These are phyloP conservation scores for Thaumatotibia leucotreta DNA, from an alignment of 1,140 invertebrate species.

Conservation along the genomic window DNA sequence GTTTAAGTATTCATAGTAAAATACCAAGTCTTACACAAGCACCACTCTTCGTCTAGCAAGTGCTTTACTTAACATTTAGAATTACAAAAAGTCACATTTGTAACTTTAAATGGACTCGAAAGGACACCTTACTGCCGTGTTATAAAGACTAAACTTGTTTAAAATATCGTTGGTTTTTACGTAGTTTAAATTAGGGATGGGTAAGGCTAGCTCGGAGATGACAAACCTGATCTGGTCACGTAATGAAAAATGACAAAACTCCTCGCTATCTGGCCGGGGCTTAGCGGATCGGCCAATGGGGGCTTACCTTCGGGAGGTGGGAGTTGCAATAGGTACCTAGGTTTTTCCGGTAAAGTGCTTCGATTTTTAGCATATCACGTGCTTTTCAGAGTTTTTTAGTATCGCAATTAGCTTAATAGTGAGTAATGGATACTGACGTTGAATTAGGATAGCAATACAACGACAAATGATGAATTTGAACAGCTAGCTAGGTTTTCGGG, in stretches of 20 bases:
- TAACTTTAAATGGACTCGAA: background rate
- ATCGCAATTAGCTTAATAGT: too few relatives aligned
- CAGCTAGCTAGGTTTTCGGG: too few relatives aligned
- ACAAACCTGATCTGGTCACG: slow-evolving; percentile 76
- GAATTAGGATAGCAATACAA: too few relatives aligned
- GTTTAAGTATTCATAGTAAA: slow-evolving; percentile 46
- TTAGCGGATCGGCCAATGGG: slow-evolving; percentile 28
- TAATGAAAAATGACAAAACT: slow-evolving; percentile 78
- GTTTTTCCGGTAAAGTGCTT: background rate
- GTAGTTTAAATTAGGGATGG: slow-evolving; percentile 11
- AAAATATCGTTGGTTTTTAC: background rate
- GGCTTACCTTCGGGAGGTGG: slow-evolving; percentile 14
- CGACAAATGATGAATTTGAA: too few relatives aligned
- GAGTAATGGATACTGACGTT: too few relatives aligned
- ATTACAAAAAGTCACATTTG: slow-evolving; percentile 16
- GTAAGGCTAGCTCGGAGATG: slow-evolving; percentile 41
- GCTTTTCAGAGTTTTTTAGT: too few relatives aligned
- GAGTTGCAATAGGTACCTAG: slow-evolving; percentile 7
- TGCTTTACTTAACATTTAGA: slow-evolving; percentile 33
- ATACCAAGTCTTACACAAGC: slow-evolving; percentile 35
- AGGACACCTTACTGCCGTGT: background rate
- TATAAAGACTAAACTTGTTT: slow-evolving; percentile 16
- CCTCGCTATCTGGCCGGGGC: slow-evolving; percentile 23
- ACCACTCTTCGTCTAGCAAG: slow-evolving; percentile 43
- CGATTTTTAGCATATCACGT: background rate